Conservation (phyloP, 2,797 vertebrate species). For the Microcaecilia unicolor region DNA sequence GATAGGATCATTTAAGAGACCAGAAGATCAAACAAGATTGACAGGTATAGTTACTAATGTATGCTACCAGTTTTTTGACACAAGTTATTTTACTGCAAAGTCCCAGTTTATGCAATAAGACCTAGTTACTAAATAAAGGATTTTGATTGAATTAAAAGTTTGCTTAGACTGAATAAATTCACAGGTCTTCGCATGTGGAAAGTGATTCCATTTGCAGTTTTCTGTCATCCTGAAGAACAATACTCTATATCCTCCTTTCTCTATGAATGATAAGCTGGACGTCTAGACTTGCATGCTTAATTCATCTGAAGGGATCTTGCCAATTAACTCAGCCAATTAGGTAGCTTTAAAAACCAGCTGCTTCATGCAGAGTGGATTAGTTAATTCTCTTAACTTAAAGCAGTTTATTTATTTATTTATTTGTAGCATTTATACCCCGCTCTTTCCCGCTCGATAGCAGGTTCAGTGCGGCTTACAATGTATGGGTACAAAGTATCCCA, state of each 20-base stretch:
- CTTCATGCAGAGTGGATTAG: accelerated
- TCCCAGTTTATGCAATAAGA: too few relatives aligned
- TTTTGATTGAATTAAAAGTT: background rate
- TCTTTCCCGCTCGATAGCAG: too few relatives aligned
- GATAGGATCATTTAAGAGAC: too few relatives aligned
- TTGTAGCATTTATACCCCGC: too few relatives aligned
- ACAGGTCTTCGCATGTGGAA: conserved; percentile 15
- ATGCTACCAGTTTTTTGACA: too few relatives aligned
- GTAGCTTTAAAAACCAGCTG: background rate
- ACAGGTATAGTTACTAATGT: too few relatives aligned
- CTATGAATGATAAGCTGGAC: background rate
- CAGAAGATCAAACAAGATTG: too few relatives aligned
- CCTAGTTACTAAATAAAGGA: background rate
- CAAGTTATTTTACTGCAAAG: too few relatives aligned
- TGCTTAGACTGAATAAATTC: conserved; percentile 24
- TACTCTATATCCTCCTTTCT: background rate
- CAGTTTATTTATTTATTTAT: too few relatives aligned
- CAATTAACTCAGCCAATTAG: too few relatives aligned
- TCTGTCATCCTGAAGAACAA: conserved; percentile 6
- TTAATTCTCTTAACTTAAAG: background rate
- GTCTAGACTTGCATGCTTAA: background rate
- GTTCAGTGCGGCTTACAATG: too few relatives aligned
- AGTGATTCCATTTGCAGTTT: background rate
- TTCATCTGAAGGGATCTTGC: background rate
- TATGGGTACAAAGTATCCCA: too few relatives aligned